A percentile compares a stretch with the other conserved stretches of the same genome.
These are phyloP conservation scores for Morpho deidamia DNA, from an alignment of 2,888 invertebrate genomes.

Conservation along the genomic window DNA sequence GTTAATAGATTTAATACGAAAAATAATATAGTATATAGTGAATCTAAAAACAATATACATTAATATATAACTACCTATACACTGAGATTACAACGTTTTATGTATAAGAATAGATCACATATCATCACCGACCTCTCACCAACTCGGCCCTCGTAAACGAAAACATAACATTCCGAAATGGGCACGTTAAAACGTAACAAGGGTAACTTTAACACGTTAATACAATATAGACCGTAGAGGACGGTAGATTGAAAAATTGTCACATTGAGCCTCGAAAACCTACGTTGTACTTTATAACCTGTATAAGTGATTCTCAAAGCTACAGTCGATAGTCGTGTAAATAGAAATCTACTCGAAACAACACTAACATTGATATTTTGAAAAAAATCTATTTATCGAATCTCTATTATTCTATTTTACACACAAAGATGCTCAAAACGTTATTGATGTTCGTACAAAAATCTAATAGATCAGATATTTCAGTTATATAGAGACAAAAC, in stretches of 20 bases:
- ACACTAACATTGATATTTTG: constrained; percentile 53
- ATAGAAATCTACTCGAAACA: constrained; percentile 46
- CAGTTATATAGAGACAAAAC: no score
- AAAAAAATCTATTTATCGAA: constrained; percentile 24
- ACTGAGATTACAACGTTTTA: constrained; percentile 62
- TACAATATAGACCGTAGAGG: constrained; percentile 33
- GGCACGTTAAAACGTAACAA: constrained; percentile 49
- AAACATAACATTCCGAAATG: constrained; percentile 42
- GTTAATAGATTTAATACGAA: constrained; percentile 46
- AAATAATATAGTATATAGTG: constrained; percentile 51
- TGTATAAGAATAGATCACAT: constrained; percentile 68
- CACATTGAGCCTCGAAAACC: constrained; percentile 55
- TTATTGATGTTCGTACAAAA: no score
- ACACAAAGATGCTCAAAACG: not conserved
- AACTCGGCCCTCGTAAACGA: constrained; percentile 14
- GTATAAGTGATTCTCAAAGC: constrained; percentile 41
- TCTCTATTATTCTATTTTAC: constrained; percentile 31
- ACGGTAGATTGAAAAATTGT: constrained; percentile 27
- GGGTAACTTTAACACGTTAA: constrained; percentile 62
- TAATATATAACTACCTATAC: constrained; percentile 51
- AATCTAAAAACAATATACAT: constrained; percentile 52
- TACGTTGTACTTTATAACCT: constrained; percentile 67
- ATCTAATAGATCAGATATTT: no score
- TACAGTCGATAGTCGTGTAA: constrained; percentile 29
- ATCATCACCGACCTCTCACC: constrained; percentile 39